Evolutionary conservation across 2,113 vertebrate genomes (phyloP).

Genomic region (Cariama cristata): DNA sequence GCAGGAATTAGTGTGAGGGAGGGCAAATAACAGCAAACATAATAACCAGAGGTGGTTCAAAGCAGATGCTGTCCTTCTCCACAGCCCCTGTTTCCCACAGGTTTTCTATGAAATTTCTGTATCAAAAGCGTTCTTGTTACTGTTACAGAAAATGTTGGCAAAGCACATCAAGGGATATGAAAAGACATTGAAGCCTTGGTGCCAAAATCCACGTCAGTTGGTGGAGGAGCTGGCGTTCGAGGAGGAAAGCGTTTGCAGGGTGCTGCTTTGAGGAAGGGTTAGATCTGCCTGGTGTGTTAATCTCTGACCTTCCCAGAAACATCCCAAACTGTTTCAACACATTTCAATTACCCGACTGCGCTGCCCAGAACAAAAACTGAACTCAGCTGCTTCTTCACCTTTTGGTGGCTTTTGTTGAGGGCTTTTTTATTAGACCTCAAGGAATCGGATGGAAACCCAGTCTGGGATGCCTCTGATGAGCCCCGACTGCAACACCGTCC

Average conservation of each 20-base stretch:
- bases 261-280: background rate
- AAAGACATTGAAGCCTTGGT: background rate
- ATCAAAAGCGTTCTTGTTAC: background rate
- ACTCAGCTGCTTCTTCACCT: background rate
- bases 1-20: background rate
- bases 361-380: background rate
- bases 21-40: background rate
- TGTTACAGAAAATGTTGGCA: background rate
- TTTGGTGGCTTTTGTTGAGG: background rate
- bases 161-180: background rate
- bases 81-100: background rate
- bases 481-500: background rate
- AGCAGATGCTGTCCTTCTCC: background rate
- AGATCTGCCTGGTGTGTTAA: background rate
- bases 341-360: background rate
- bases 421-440: background rate
- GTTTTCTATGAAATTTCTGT: background rate
- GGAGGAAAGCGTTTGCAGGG: background rate
- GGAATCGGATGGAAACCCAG: background rate
- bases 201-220: background rate
- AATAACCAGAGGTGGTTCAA: background rate
- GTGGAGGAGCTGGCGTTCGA: background rate
- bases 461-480: accelerated
- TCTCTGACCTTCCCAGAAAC: background rate
- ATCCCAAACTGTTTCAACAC: background rate